A percentile compares a stretch with the other conserved stretches of the same genome.
Evolutionary conservation across 2,888 invertebrate species (phyloP).

Genomic region (Ornithoptera priamus): DNA sequence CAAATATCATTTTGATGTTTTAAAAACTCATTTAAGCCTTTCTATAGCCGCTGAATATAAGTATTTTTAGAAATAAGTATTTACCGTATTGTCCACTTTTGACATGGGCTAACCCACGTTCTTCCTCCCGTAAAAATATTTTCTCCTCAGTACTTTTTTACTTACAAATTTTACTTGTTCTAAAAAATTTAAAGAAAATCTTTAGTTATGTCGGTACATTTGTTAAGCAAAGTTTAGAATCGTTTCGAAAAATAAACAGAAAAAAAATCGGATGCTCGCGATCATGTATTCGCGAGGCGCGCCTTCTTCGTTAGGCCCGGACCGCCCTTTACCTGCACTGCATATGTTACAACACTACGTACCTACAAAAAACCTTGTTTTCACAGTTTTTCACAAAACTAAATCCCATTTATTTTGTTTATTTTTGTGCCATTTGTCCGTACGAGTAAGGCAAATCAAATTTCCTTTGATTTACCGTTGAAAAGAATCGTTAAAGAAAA

Average conservation of each 20-base stretch:
- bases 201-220: too few relatives aligned
- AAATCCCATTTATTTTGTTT: slow-evolving; percentile 66
- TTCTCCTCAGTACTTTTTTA: too few relatives aligned
- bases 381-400: slow-evolving; percentile 60
- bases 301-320: slow-evolving; percentile 68
- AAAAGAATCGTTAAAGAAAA: slow-evolving; percentile 50
- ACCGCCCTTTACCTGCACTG: slow-evolving; percentile 71
- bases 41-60: too few relatives aligned
- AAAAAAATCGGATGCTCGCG: slow-evolving; percentile 52
- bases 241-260: slow-evolving; percentile 43
- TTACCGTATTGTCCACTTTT: too few relatives aligned
- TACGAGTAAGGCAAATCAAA: slow-evolving; percentile 68
- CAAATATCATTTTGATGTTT: too few relatives aligned
- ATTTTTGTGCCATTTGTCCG: slow-evolving; percentile 70
- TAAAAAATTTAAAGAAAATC: neutral
- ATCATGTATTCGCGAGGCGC: slow-evolving; percentile 70
- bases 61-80: too few relatives aligned
- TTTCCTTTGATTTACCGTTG: slow-evolving; percentile 66
- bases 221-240: slow-evolving; percentile 1
- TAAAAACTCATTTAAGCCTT: too few relatives aligned
- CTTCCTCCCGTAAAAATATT: too few relatives aligned
- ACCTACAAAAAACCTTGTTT: slow-evolving; percentile 38
- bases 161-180: neutral
- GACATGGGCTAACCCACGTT: too few relatives aligned
- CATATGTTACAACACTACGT: slow-evolving; percentile 64